Evolutionary conservation across 2,113 vertebrate genomes (phyloP).

Genomic region (Haliaeetus leucogaster): DNA sequence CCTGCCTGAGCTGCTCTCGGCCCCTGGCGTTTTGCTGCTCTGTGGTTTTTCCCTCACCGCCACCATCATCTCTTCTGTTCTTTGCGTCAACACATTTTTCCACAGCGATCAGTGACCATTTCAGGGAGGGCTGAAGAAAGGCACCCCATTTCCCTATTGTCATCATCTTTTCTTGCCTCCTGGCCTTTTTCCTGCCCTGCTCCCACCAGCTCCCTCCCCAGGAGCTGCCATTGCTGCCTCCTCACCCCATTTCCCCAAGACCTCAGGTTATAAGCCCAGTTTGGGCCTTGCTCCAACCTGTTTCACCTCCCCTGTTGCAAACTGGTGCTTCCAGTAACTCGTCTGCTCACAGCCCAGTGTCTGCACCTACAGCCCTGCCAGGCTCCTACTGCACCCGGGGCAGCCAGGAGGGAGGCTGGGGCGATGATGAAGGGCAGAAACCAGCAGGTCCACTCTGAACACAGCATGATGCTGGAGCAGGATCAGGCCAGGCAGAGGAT

Average conservation of each 20-base stretch:
- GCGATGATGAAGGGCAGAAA: slow-evolving; percentile 36
- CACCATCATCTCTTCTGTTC: neutral
- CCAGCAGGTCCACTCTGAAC: neutral
- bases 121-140: neutral
- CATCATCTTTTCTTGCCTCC: neutral
- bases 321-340: slow-evolving; percentile 25
- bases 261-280: neutral
- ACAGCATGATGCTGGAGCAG: neutral
- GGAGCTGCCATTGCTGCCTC: neutral
- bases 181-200: neutral
- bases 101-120: neutral
- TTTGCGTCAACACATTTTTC: neutral
- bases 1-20: neutral
- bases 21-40: neutral
- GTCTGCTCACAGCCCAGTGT: neutral
- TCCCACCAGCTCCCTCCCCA: neutral
- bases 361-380: neutral
- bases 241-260: neutral
- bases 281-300: neutral
- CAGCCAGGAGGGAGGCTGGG: neutral
- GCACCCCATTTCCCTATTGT: neutral
- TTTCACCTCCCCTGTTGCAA: neutral
- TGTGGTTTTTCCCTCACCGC: neutral
- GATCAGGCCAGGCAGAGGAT: neutral
- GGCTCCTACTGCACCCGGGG: neutral